Evolutionary conservation across 2,113 vertebrate species (phyloP), one percentile per base, ranked within the genome.

Genomic region (Lophius piscatorius): DNA sequence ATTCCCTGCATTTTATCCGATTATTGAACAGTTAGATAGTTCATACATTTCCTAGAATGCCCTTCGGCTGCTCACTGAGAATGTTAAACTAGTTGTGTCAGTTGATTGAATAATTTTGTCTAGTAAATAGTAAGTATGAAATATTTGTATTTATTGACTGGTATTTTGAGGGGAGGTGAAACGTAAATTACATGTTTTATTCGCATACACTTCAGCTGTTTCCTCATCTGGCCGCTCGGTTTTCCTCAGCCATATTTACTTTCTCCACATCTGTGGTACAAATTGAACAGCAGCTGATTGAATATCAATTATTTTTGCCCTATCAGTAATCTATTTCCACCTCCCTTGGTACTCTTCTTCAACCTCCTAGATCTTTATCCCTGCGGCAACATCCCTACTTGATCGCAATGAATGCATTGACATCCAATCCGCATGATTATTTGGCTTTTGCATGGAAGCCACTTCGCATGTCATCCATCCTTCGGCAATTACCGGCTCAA

Each of bases 401-500:
- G 42, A 54, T 74, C 35, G 38, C 49, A 77, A 36, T 17, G 56
- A 76, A 67, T 44, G 40, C 50, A 63, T 21, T 60, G 70, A 73
- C 67, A 72, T 63, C 61, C 55, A 63, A 64, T 71, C 63, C 54
- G 44, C 62, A 70, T 52, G 71, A 50, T 63, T 84, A 82, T 81
- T 77, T 31, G 21, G 65, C 61, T 61, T 74, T 55, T 62, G 82
- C 61, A 58, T 72, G 63, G 48, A 23, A 62, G 62, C 50, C 60
- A 18, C 67, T 76, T 50, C 64, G 57, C 50, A 39, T 65, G 79
- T 88, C 83, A 82, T 59, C 87, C 81, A 84, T 78, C 84, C 68
- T 65, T 45, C 72, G 72, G 79, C 76, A 78, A 81, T 88, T 81
- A 82, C 61, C 63, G 65, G 47, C 6, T 62, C 75, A 69, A 70